A percentile compares a stretch with the other conserved stretches of the same genome.
Conservation (phyloP, 2,113 vertebrate species). For the Phylloscopus whistleri region DNA sequence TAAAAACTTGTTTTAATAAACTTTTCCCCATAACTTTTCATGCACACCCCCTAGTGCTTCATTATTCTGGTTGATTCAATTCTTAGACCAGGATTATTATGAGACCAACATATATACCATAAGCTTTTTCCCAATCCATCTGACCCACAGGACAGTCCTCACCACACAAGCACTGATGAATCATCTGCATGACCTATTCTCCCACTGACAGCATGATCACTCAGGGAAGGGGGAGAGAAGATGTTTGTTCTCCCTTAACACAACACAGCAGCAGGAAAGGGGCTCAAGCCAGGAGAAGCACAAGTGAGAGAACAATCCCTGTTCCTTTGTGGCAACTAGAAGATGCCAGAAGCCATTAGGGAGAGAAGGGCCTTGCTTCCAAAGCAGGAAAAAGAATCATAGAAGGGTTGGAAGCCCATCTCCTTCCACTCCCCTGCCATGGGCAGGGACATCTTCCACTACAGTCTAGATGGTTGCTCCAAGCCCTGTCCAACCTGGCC, state of each 20-base stretch:
- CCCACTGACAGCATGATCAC: neutral
- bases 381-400: neutral
- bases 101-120: neutral
- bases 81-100: neutral
- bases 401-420: neutral
- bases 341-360: neutral
- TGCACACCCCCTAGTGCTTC: neutral
- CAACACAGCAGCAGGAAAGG: neutral
- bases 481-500: neutral
- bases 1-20: neutral
- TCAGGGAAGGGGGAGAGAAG: neutral
- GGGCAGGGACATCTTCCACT: neutral
- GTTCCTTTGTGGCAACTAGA: neutral
- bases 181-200: neutral
- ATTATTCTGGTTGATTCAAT: neutral
- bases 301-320: neutral
- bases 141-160: neutral
- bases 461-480: neutral
- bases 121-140: neutral
- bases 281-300: neutral
- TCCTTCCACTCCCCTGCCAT: neutral
- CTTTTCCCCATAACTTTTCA: neutral
- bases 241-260: neutral
- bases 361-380: neutral
- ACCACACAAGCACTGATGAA: neutral